These are phyloP conservation scores for Equus przewalskii DNA, from an alignment of 2,113 vertebrate species.

Conservation along the genomic window DNA sequence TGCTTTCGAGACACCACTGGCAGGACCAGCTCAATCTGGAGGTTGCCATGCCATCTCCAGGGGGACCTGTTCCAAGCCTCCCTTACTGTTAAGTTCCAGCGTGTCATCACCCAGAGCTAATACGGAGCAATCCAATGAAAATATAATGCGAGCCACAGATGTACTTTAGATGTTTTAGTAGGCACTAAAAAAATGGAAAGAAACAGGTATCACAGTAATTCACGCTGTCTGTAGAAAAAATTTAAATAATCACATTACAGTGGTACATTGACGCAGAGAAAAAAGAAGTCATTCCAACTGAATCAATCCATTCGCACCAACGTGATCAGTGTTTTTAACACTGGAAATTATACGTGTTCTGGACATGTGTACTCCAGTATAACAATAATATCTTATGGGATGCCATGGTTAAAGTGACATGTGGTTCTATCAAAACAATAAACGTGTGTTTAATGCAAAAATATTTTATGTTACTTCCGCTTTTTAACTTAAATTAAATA, in stretches of 20 bases:
- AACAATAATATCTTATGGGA: not conserved
- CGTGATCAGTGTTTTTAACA: not conserved
- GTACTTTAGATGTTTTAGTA: conserved; percentile 22
- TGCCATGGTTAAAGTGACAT: not conserved
- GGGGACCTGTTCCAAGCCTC: not conserved
- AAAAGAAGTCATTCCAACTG: not conserved
- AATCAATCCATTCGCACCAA: not conserved
- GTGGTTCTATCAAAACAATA: not conserved
- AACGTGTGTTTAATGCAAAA: not conserved
- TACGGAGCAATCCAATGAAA: not conserved
- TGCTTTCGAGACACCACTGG: not conserved
- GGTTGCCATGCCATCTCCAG: not conserved
- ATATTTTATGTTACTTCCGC: not conserved
- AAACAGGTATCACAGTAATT: conserved; percentile 30
- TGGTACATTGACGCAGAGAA: not conserved
- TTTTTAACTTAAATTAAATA: conserved; percentile 36
- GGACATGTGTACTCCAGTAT: not conserved
- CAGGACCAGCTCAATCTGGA: not conserved
- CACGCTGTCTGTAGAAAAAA: conserved; percentile 43
- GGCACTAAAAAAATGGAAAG: conserved; percentile 17
- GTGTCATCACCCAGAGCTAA: not conserved
- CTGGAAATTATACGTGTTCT: not conserved
- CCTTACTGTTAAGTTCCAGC: not conserved
- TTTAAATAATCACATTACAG: conserved; percentile 53
- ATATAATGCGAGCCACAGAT: not conserved